Evolutionary conservation across 2,888 invertebrate species (phyloP).

Genomic region (Pecten maximus): DNA sequence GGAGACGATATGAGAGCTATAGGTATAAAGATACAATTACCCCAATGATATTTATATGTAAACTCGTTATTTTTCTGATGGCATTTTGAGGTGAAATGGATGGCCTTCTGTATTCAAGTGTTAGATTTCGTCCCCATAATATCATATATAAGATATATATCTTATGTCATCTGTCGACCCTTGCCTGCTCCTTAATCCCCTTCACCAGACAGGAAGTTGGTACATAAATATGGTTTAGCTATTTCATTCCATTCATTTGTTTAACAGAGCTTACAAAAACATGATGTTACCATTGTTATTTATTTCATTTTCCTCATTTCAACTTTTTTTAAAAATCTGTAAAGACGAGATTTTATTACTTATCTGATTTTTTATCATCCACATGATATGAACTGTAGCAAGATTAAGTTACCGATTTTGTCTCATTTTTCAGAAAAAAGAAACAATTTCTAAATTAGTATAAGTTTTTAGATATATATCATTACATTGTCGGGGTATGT

Average conservation of each 20-base stretch:
- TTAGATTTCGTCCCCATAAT: not conserved
- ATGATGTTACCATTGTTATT: not conserved
- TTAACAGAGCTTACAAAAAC: not conserved
- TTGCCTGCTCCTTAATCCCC: not conserved
- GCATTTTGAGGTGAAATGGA: not conserved
- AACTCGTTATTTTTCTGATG: not conserved
- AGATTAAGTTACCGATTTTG: not conserved
- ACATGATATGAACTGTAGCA: not conserved
- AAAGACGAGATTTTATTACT: not conserved
- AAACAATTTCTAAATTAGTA: not conserved
- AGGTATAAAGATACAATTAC: not conserved
- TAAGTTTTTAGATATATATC: not conserved
- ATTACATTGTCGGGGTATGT: not conserved
- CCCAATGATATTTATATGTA: not conserved
- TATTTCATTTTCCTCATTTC: not conserved
- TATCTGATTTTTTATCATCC: not conserved
- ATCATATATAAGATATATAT: not conserved
- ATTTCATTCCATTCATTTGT: not conserved
- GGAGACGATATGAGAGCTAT: not conserved
- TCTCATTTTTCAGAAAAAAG: not conserved
- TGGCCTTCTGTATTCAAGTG: not conserved
- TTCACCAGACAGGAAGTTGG: not conserved
- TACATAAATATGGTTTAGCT: not conserved
- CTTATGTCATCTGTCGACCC: not conserved
- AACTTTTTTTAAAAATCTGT: not conserved